Base-by-base conservation (phyloP, 2,797 vertebrate species). In the Enteromius thamalakanensis region DNA sequence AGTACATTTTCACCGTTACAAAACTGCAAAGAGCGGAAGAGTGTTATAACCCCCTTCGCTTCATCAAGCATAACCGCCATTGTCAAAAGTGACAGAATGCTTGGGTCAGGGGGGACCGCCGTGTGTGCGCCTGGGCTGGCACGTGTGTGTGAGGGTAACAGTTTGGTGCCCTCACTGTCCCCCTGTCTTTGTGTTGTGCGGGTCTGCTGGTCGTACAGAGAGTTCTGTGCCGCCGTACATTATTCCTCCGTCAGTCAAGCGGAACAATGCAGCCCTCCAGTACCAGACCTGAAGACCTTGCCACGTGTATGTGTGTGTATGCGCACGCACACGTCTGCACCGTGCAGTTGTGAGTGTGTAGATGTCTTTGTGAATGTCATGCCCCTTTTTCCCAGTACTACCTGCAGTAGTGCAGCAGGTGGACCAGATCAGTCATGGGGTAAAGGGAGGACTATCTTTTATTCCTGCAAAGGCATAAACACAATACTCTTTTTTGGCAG, bases 231-330 rank as follows among this genome's bases (percentile, higher is more conserved):
- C 29, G 69, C 81, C 37, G 72, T 76, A 85, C 83, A 81, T 80
- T 80, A 77, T 81, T 53, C 74, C 71, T 47, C 47, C 42, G 76
- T 65, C 80, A 86, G 62, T 77, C 67, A 82, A 87, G 85, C 49
- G 32, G 82, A 88, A 88, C 83, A 65, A 70, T 64, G 79, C 90
- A 75, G 65, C 87, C 89, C 89, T 85, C 12, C 37, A 65, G 82
- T 80, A 78, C 29, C 88, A 88, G 84, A 89, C 84, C 87, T 89
- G 87, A 86, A 88, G 89, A 87, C 90, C 85, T 91, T 90, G 90
- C 89, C 91, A 91, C 86, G 75, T 70, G 83, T 67, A 51, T 75
- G 47, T 80, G 70, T 62, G 71, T 85, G 86, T 87, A n/a, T 76
- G 58, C 40, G 0, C 47, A 47, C 10, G 26, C 82, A 68, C 68